Evolutionary conservation across 2,113 vertebrate species (phyloP), one percentile per base, ranked within the genome.

Genomic region (Gobiocypris rarus): DNA sequence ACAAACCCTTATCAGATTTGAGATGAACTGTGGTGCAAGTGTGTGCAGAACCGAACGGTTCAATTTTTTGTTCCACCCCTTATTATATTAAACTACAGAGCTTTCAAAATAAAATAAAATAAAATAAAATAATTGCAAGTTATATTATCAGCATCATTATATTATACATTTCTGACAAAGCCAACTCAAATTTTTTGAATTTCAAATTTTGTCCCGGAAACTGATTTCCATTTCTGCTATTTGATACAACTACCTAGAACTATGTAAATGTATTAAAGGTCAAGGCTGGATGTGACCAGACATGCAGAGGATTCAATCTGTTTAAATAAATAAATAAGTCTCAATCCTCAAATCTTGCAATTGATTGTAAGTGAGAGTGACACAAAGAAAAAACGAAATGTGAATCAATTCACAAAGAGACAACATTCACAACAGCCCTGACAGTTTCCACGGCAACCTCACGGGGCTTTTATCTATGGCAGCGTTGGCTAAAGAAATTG

Each of bases 391-490:
- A n/a, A 83, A 82, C 14, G 11, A 83, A 56, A 81, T 83, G 24
- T 58, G 28, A 89, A 83, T 82, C 74, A 73, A 84, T 88, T 88
- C 61, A 83, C 71, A 80, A 67, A 61, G 50, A 83, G 76, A 86
- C 75, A 77, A 74, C 75, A 75, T 86, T 85, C 75, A 76, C 34
- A 86, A 88, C 73, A 58, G 76, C n/a, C 71, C 69, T 74, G 86
- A 86, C 86, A 78, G 89, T 91, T 91, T 89, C 89, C 89, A 88
- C 78, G 89, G 89, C 89, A 89, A 90, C 89, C 59, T 65, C 19
- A 38, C 31, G n/a, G 76, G 61, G 85, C 86, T 85, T 81, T 87
- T 85, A 77, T 87, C 69, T 26, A 10, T 74, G 85, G n/a, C 45
- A 76, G 70, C 31, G 78, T 76, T 80, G 77, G 84, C 82, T 77